Percentiles rank a stretch among this genome's conserved stretches.
Evolutionary conservation across 53 echinoderm and acorn worm species (phyloP).

Genomic region (Patiria pectinifera): DNA sequence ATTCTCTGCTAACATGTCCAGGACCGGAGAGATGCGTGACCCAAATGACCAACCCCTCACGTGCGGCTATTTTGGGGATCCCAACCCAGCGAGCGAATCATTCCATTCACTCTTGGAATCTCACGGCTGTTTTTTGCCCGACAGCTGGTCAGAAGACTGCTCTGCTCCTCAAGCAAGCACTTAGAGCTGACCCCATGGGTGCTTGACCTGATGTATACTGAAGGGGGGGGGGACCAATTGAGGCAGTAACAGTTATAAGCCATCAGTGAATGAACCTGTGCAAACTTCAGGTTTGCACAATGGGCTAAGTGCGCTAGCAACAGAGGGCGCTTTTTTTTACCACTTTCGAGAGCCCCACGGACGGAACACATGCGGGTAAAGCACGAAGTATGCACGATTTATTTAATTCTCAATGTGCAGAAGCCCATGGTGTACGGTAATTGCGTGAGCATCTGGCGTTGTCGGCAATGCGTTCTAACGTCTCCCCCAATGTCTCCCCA

Average conservation of each 20-base stretch:
- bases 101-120: constrained; percentile 40
- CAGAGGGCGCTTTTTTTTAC: no score
- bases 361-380: no score
- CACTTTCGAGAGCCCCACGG: no score
- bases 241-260: background rate
- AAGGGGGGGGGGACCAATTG: background rate
- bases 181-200: background rate
- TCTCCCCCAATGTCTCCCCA: no score
- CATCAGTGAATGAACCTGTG: background rate
- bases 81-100: background rate
- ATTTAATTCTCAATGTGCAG: no score
- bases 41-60: background rate
- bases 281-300: no score
- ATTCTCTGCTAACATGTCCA: background rate
- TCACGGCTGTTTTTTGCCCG: background rate
- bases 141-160: constrained; percentile 13
- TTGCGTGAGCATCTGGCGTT: no score
- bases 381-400: no score
- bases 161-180: background rate
- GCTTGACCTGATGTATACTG: background rate
- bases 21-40: background rate
- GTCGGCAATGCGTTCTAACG: no score
- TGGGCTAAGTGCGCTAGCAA: no score
- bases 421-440: no score
- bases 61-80: constrained; percentile 14